These are phyloP conservation scores for Rosalia funebris DNA, from an alignment of 2,888 invertebrate genomes.

Conservation along the genomic window DNA sequence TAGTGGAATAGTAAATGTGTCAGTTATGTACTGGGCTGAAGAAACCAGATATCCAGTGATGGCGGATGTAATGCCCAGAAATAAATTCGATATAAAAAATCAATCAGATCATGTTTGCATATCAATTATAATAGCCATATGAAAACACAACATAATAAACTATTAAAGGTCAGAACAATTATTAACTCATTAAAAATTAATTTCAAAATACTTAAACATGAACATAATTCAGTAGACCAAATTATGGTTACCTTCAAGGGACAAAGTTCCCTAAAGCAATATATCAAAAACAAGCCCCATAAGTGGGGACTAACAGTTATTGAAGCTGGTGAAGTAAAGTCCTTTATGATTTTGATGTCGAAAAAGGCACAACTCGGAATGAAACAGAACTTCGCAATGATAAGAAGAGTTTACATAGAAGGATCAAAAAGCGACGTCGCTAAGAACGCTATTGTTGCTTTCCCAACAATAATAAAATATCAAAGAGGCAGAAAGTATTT, in stretches of 20 bases:
- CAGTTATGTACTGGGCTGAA: slow-evolving; percentile 45
- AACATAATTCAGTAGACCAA: slow-evolving; percentile 42
- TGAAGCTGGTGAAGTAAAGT: slow-evolving; percentile 46
- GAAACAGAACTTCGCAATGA: no score
- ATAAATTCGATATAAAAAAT: slow-evolving; percentile 39
- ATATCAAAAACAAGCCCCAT: slow-evolving; percentile 25
- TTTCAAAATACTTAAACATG: slow-evolving; percentile 42
- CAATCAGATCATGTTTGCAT: neutral
- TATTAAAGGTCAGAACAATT: slow-evolving; percentile 16
- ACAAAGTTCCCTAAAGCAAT: slow-evolving; percentile 23
- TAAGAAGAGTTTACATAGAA: no score
- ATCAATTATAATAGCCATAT: slow-evolving; percentile 4
- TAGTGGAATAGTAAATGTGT: slow-evolving; percentile 42
- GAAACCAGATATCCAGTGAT: slow-evolving; percentile 38
- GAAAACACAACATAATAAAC: slow-evolving; percentile 9
- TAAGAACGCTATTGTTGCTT: no score
- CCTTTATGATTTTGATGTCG: slow-evolving; percentile 47
- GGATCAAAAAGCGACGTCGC: no score
- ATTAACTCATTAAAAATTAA: slow-evolving; percentile 9
- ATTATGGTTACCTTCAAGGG: slow-evolving; percentile 36
- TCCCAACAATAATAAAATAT: no score
- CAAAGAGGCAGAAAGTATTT: no score
- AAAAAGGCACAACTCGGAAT: slow-evolving; percentile 6
- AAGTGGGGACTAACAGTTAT: slow-evolving; percentile 27
- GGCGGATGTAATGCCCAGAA: slow-evolving; percentile 45